Percentiles rank a stretch among this genome's conserved stretches.
These are phyloP conservation scores for Herpailurus yagouaroundi DNA, from an alignment of 2,113 vertebrate genomes.

Conservation along the genomic window DNA sequence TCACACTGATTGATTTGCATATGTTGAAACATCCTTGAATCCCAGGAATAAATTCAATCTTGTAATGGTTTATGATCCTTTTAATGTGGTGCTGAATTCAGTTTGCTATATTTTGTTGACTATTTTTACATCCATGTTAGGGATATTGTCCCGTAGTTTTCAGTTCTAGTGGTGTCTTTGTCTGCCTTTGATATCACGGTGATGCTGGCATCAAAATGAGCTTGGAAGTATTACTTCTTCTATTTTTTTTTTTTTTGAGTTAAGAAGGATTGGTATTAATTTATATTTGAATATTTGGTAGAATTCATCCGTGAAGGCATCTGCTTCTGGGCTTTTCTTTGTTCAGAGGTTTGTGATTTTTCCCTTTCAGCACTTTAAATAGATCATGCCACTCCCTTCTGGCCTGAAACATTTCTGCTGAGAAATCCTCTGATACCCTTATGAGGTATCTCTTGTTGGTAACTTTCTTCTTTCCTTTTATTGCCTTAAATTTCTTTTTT, in stretches of 20 bases:
- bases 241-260: neutral
- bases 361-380: too few relatives aligned
- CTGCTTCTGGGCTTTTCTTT: neutral
- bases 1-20: neutral
- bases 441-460: too few relatives aligned
- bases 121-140: neutral
- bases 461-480: too few relatives aligned
- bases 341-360: neutral
- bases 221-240: neutral
- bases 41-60: neutral
- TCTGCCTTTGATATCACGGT: neutral
- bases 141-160: neutral
- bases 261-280: neutral
- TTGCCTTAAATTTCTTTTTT: too few relatives aligned
- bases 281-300: neutral
- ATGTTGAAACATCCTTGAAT: neutral
- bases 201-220: neutral
- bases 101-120: neutral
- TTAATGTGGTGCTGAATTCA: neutral
- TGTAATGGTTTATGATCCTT: neutral
- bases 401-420: too few relatives aligned
- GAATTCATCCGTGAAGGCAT: neutral
- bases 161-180: neutral
- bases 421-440: too few relatives aligned
- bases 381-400: too few relatives aligned